phyloP scores from a whole-genome alignment of 2,888 invertebrate genomes.

The Drosophila percnosoma region DNA sequence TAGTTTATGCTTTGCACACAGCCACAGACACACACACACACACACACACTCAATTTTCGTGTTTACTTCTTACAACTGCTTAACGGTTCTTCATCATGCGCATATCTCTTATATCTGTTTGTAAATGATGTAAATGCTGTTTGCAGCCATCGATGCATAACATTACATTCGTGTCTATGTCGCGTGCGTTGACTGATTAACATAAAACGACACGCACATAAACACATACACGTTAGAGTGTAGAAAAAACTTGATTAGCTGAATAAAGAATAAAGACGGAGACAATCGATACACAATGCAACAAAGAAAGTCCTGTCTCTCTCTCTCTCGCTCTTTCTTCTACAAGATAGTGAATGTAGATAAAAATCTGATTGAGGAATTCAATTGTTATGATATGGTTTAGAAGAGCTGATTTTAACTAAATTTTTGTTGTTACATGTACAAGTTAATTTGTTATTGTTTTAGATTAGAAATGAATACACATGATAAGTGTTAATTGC shows the following conservation, averaged over 20 bases:
- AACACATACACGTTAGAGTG: neutral
- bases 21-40: neutral
- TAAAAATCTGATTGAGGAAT: neutral
- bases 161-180: neutral
- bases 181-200: neutral
- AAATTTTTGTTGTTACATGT: neutral
- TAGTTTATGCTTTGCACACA: neutral
- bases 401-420: neutral
- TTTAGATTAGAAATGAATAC: neutral
- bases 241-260: neutral
- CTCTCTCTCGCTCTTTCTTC: neutral
- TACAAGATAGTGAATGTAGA: neutral
- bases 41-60: neutral
- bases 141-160: constrained; percentile 1
- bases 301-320: neutral
- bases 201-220: neutral
- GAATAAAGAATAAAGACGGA: too few relatives aligned
- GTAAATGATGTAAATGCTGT: neutral
- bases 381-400: neutral
- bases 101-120: neutral
- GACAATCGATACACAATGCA: neutral
- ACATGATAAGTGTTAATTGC: neutral
- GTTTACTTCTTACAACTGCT: neutral
- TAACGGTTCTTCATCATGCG: neutral
- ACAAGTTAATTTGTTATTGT: neutral